Evolutionary conservation across 2,113 vertebrate genomes (phyloP), one percentile per base, ranked within the genome.

Genomic region (Sitta europaea): DNA sequence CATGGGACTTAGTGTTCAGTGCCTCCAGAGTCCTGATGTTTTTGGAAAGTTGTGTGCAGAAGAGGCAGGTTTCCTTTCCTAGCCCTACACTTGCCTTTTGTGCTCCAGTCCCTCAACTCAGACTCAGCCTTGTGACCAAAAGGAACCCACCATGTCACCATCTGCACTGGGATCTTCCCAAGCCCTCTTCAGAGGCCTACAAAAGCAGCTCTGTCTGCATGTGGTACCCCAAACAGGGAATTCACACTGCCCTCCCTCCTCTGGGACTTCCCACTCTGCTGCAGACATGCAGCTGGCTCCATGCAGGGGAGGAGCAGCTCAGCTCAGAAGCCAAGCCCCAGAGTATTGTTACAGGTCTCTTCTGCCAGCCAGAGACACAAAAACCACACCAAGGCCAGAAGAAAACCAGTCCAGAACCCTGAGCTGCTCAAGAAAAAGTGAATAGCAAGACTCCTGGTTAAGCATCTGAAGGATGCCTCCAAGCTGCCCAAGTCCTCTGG

Each of bases 21-120:
- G 33, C 51, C 61, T 71, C 3, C 2, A 58, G 43, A 88, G 10
- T 2, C 13, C 31, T 4, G 4, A 21, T 25, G 25, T 78, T 65
- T 50, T 9, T 58, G 29, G 11, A 5, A 45, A 50, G 11, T 15
- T 53, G 75, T 45, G 2, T 54, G 55, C 59, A 91, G 59, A 53
- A 82, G 29, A 48, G 43, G 16, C 5, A 57, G 6, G 4, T 40
- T 33, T 67, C 77, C 50, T 65, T 38, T 36, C 17, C 74, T n/a
- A 42, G 47, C 11, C 13, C 3, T 11, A 38, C 12, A 6, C 14
- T 17, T 40, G 25, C 4, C 7, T 0, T 0, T 1, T 66, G 59
- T 22, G 47, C 27, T 80, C 65, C 14, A 7, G 5, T 12, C 45
- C 57, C 77, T 28, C 14, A 53, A 71, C 25, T 65, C 15, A 4